Base-by-base conservation (phyloP, 53 echinoderm and acorn worm genomes). In the Henricia sp. region DNA sequence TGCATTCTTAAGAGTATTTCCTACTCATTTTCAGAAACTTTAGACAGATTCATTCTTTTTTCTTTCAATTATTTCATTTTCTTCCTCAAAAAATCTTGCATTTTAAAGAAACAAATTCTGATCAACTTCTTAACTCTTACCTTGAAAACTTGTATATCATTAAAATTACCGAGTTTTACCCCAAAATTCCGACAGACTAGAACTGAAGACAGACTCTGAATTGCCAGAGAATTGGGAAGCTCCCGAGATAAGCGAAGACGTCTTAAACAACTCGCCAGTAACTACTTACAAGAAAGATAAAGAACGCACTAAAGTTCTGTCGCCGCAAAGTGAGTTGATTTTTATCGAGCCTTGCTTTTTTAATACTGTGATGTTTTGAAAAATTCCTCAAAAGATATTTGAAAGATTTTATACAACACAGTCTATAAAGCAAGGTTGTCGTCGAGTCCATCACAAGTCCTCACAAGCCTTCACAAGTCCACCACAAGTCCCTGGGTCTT, bases 151-250 rank as follows among this genome's bases (percentile, higher is more conserved):
- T n/a, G n/a, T n/a, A n/a, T n/a, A n/a, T n/a, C n/a, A n/a, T n/a
- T n/a, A n/a, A n/a, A n/a, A n/a, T n/a, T n/a, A n/a, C n/a, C n/a
- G n/a, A n/a, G n/a, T n/a, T n/a, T n/a, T n/a, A n/a, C n/a, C n/a
- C n/a, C n/a, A n/a, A n/a, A n/a, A n/a, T 25, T 24, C 41, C 3
- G 6, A 52, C 16, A 85, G 72, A 60, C 72, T 83, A 38, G 77
- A 90, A 19, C 44, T 90, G 58, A 90, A 86, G 87, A 69, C 89
- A 19, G 75, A 74, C 30, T 58, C 78, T 11, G 91, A 94, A 23
- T 71, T 90, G 25, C 88, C 90, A 4, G 88, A 86, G 2, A 84
- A 86, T 24, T 88, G 46, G 39, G 57, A 50, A 25, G 66, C 83
- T 12, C 76, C 77, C 1, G 71, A 83, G 21, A 86, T 94, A 20